phyloP scores from a whole-genome alignment of 2,113 vertebrate species.

The Lagopus muta region DNA sequence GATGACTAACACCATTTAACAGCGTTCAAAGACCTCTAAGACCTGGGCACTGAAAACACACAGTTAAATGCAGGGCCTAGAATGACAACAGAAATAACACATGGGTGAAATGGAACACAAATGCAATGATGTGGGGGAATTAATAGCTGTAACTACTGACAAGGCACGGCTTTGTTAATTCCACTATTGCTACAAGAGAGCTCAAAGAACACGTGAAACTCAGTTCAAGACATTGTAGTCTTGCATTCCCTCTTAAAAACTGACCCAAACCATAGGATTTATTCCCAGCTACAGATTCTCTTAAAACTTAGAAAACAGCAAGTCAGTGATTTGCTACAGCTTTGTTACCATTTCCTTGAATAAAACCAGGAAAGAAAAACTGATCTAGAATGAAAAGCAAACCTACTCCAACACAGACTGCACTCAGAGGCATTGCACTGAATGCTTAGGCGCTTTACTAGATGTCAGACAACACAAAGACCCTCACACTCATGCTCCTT shows the following conservation, averaged over 20 bases:
- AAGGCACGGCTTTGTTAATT: neutral
- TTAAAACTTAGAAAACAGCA: neutral
- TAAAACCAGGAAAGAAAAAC: neutral
- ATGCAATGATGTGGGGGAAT: neutral
- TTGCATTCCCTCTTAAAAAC: neutral
- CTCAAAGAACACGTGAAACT: neutral
- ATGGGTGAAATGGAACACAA: neutral
- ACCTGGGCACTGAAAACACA: neutral
- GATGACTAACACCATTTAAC: neutral
- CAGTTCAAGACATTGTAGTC: neutral
- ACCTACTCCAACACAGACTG: neutral
- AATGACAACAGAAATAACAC: neutral
- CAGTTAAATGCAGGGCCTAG: neutral
- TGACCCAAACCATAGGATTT: neutral
- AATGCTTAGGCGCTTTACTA: neutral
- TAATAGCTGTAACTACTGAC: neutral
- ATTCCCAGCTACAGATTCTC: neutral
- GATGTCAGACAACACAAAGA: neutral
- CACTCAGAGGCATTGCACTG: neutral
- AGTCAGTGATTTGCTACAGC: neutral
- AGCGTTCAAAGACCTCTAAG: neutral
- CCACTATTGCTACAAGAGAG: neutral
- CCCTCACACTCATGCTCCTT: neutral
- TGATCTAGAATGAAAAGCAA: neutral
- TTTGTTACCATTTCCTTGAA: neutral